Evolutionary conservation across 2,113 vertebrate species (phyloP).

Genomic region (Tor tambroides): DNA sequence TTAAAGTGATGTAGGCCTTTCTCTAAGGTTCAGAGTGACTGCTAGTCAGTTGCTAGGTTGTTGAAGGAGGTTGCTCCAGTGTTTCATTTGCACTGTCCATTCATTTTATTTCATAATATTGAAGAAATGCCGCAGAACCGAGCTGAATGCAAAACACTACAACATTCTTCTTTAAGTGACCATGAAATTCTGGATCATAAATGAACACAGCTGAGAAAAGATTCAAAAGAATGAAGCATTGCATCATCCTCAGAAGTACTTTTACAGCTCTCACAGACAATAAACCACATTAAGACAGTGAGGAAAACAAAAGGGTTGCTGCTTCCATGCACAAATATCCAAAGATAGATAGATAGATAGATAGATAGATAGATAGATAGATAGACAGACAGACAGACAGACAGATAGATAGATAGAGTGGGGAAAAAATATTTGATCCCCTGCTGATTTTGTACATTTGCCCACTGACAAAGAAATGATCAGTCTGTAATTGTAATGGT

Average conservation of each 20-base stretch:
- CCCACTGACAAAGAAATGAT: no score
- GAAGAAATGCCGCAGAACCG: not conserved
- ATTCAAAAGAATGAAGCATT: no score
- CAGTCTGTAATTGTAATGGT: no score
- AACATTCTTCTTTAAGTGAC: not conserved
- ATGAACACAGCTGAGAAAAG: not conserved
- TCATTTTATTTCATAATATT: not conserved
- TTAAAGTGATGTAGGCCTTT: not conserved
- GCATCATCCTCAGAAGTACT: constrained; percentile 46
- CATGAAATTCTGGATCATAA: constrained; percentile 3
- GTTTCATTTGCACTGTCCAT: not conserved
- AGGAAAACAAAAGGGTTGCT: constrained; percentile 34
- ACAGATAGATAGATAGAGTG: no score
- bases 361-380: not conserved
- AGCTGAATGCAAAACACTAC: not conserved
- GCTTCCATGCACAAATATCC: constrained; percentile 38
- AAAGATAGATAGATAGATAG: not conserved
- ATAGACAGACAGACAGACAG: no score
- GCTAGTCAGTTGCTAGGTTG: not conserved
- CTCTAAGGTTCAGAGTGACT: not conserved
- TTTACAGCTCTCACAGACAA: constrained; percentile 25
- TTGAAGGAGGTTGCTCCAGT: not conserved
- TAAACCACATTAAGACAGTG: constrained; percentile 23
- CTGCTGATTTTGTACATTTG: no score
- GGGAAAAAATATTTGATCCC: no score